phyloP scores from a whole-genome alignment of 2,113 vertebrate genomes.

The Panthera uncia region DNA sequence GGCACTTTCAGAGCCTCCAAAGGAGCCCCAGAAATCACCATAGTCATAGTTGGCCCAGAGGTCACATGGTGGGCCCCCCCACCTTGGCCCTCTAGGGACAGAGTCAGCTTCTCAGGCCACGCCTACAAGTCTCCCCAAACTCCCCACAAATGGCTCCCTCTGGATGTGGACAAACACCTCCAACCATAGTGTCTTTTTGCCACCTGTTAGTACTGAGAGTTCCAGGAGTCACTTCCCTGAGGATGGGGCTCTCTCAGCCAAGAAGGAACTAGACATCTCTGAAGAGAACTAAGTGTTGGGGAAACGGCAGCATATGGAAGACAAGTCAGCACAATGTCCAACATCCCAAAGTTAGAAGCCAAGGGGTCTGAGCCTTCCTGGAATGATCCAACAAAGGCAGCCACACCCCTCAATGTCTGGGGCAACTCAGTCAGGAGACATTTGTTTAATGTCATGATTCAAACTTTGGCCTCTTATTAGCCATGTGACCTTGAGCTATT shows the following conservation, averaged over 20 bases:
- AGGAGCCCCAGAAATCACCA: not conserved
- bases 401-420: not conserved
- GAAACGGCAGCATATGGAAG: accelerated
- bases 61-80: not conserved
- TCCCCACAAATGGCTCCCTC: not conserved
- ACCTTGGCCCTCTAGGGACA: not conserved
- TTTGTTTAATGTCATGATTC: not conserved
- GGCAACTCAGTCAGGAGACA: not conserved
- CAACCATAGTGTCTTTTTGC: not conserved
- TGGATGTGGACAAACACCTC: not conserved
- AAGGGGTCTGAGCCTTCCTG: not conserved
- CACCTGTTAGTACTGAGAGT: not conserved
- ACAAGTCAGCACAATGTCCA: not conserved
- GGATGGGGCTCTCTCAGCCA: not conserved
- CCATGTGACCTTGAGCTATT: not conserved
- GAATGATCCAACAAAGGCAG: not conserved
- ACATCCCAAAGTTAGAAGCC: not conserved
- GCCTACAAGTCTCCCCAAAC: not conserved
- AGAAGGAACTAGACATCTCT: not conserved
- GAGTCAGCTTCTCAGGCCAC: not conserved
- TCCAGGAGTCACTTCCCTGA: not conserved
- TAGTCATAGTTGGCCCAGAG: not conserved
- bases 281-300: not conserved
- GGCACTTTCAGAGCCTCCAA: not conserved
- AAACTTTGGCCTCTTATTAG: not conserved